These are phyloP conservation scores for Engraulis encrasicolus DNA, from an alignment of 2,113 vertebrate genomes.

Conservation along the genomic window DNA sequence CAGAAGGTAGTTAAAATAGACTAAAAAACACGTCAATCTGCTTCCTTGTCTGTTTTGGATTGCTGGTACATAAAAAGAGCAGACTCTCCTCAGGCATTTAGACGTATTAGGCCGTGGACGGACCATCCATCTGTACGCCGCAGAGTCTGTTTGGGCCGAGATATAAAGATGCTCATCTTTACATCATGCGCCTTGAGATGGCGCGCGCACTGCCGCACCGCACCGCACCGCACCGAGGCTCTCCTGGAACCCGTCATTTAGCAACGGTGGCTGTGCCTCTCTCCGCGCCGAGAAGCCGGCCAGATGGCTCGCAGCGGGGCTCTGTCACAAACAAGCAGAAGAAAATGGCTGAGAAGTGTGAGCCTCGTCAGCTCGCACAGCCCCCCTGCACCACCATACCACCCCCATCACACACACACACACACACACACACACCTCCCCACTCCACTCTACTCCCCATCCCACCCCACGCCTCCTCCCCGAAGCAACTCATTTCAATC, in stretches of 20 bases:
- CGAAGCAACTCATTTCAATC: conserved; percentile 18
- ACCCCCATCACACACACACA: no score
- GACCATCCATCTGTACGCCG: not conserved
- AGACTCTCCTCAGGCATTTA: not conserved
- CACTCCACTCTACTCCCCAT: no score
- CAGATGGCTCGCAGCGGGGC: conserved; percentile 9
- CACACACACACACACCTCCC: no score
- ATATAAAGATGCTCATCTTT: not conserved
- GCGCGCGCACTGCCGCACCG: no score
- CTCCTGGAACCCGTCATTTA: conserved; percentile 2
- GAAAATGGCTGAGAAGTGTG: conserved; percentile 9
- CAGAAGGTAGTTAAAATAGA: not conserved
- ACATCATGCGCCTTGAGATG: not conserved
- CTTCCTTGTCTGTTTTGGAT: not conserved
- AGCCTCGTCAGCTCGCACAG: not conserved
- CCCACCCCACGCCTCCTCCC: not conserved
- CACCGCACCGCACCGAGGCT: no score
- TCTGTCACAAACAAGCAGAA: conserved; percentile 9
- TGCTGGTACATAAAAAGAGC: not conserved
- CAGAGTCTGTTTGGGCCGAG: not conserved
- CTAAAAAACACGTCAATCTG: not conserved
- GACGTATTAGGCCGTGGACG: not conserved
- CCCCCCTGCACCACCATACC: no score
- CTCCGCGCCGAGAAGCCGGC: not conserved
- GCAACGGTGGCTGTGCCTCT: not conserved